Percentiles rank a stretch among this genome's conserved stretches.
Conservation (phyloP, 2,113 vertebrate species). For the Polypterus senegalus region DNA sequence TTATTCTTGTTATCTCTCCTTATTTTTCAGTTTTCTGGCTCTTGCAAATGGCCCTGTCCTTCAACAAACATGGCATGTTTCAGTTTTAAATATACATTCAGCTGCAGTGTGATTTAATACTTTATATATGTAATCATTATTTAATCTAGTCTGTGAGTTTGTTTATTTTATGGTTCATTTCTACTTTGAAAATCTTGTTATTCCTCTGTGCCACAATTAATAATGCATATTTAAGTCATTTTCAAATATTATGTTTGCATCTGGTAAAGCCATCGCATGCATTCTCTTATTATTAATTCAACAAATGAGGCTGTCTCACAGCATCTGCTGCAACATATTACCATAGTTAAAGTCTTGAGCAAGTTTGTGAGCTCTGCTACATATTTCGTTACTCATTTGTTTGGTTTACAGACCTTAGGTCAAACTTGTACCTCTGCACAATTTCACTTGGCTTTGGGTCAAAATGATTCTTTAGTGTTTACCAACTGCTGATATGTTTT, state of each 20-base stretch:
- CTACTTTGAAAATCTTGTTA: neutral
- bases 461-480: neutral
- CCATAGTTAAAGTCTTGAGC: neutral
- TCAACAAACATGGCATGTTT: neutral
- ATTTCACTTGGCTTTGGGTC: neutral
- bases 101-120: neutral
- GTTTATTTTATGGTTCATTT: neutral
- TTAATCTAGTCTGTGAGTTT: neutral
- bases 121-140: neutral
- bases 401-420: neutral
- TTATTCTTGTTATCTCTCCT: neutral
- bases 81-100: neutral
- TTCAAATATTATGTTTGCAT: neutral
- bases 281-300: neutral
- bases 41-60: neutral
- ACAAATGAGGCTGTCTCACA: neutral
- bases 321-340: neutral
- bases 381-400: neutral
- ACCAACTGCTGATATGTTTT: neutral
- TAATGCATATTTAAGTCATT: neutral
- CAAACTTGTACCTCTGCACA: neutral
- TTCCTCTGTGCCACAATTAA: no score
- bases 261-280: neutral
- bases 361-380: neutral
- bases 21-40: neutral